Conservation (phyloP, 2,113 vertebrate genomes). For the Alligator mississippiensis region DNA sequence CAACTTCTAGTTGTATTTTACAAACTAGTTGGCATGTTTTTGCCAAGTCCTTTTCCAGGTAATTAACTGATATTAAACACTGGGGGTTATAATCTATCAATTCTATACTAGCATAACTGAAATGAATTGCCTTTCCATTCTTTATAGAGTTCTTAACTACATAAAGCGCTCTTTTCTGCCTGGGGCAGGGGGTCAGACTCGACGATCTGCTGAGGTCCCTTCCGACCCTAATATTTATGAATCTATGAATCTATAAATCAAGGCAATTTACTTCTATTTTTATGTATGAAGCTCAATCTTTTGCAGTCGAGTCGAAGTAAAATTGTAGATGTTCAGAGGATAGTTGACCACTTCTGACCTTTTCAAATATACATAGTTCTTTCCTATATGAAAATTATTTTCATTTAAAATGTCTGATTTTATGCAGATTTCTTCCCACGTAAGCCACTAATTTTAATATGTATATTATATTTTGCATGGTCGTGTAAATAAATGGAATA, state of each 20-base stretch:
- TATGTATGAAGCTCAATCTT: constrained; percentile 4
- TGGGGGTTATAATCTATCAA: not conserved
- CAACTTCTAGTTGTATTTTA: not conserved
- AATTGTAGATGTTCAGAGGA: not conserved
- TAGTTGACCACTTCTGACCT: not conserved
- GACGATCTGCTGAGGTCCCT: too few species aligned
- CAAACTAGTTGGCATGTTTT: not conserved
- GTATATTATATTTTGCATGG: not conserved
- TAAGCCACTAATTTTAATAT: not conserved
- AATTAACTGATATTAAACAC: not conserved
- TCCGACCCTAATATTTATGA: too few species aligned
- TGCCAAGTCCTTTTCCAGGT: not conserved
- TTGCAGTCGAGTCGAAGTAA: constrained; percentile 33
- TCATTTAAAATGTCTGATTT: not conserved
- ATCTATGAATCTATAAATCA: not conserved
- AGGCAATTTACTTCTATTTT: constrained; percentile 26
- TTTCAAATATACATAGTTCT: not conserved
- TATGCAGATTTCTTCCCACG: not conserved
- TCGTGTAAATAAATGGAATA: not conserved
- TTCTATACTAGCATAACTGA: accelerated
- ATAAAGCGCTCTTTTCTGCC: too few species aligned
- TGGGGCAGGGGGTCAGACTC: too few species aligned
- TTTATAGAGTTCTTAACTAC: accelerated
- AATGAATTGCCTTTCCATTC: not conserved
- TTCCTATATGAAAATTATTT: not conserved